A percentile compares a stretch with the other conserved stretches of the same genome.
Conservation (phyloP, 2,797 vertebrate species). For the Selene dorsalis region DNA sequence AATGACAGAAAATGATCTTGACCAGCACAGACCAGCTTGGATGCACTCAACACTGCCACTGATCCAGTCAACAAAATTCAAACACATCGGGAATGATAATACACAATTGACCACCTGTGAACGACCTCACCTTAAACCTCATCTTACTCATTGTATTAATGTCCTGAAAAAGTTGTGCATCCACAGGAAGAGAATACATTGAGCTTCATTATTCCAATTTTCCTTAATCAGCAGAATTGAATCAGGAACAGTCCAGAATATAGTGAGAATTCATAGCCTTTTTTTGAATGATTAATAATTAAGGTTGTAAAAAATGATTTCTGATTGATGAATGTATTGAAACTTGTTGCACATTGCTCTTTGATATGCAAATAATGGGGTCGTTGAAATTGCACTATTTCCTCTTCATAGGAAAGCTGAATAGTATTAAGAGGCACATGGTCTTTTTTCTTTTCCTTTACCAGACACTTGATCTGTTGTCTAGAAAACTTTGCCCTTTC, state of each 20-base stretch:
- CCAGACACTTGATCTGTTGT: not conserved
- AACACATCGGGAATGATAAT: slow-evolving; percentile 4
- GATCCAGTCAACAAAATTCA: slow-evolving; percentile 6
- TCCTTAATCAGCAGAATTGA: not conserved
- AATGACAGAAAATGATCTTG: slow-evolving; percentile 38
- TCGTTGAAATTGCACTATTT: slow-evolving; percentile 36
- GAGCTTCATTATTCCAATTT: not conserved
- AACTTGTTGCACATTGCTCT: slow-evolving; percentile 38
- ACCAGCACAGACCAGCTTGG: not conserved
- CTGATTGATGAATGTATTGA: slow-evolving; percentile 55
- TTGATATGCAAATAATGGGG: slow-evolving; percentile 43
- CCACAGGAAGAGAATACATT: not conserved
- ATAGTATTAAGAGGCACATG: not conserved
- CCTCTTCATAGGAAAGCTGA: slow-evolving; percentile 4
- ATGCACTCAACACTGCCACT: not conserved
- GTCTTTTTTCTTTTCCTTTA: not conserved
- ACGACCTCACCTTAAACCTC: not conserved
- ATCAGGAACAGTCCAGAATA: not conserved
- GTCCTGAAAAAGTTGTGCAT: not conserved
- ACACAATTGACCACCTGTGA: not conserved
- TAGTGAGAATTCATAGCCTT: not conserved
- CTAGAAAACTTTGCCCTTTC: not conserved
- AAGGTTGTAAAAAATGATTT: not conserved
- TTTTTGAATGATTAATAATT: slow-evolving; percentile 1
- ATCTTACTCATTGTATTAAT: not conserved